Evolutionary conservation across 2,113 vertebrate genomes (phyloP).

Genomic region (Onychorhynchus coronatus): DNA sequence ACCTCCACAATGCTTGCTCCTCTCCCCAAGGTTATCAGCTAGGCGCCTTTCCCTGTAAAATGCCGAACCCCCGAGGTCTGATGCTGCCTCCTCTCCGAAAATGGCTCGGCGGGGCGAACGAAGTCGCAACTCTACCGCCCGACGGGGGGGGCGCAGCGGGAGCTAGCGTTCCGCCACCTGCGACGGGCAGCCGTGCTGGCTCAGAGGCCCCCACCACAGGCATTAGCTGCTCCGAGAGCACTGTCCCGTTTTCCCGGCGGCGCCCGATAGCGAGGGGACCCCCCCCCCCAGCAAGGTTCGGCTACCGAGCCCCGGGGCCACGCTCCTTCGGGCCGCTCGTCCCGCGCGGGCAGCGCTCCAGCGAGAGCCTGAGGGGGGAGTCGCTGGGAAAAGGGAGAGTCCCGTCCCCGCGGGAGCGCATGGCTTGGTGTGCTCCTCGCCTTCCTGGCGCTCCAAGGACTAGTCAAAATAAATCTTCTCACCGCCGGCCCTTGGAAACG

Average conservation of each 20-base stretch:
- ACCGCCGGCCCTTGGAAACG: not conserved
- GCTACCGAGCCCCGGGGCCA: not conserved
- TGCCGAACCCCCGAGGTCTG: not conserved
- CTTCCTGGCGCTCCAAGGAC: not conserved
- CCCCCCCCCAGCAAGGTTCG: too few species aligned
- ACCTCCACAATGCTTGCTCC: not conserved
- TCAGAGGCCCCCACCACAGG: not conserved
- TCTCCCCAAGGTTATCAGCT: not conserved
- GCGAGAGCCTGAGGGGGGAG: too few species aligned
- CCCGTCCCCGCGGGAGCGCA: not conserved
- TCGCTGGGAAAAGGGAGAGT: fast-evolving
- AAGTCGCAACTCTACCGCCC: not conserved
- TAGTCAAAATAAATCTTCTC: not conserved
- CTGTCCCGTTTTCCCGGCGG: not conserved
- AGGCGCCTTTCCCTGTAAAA: not conserved
- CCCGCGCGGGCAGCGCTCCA: not conserved
- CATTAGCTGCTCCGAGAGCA: not conserved
- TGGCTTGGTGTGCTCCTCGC: not conserved
- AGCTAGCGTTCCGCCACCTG: not conserved
- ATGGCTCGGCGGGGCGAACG: too few species aligned
- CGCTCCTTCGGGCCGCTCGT: not conserved
- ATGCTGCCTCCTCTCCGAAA: not conserved
- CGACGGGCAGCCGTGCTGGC: too few species aligned
- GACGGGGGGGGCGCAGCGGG: not conserved
- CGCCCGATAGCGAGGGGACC: not conserved